Percentiles rank a stretch among this genome's conserved stretches.
Conservation (phyloP, 2,113 vertebrate species). For the Acanthisitta chloris region DNA sequence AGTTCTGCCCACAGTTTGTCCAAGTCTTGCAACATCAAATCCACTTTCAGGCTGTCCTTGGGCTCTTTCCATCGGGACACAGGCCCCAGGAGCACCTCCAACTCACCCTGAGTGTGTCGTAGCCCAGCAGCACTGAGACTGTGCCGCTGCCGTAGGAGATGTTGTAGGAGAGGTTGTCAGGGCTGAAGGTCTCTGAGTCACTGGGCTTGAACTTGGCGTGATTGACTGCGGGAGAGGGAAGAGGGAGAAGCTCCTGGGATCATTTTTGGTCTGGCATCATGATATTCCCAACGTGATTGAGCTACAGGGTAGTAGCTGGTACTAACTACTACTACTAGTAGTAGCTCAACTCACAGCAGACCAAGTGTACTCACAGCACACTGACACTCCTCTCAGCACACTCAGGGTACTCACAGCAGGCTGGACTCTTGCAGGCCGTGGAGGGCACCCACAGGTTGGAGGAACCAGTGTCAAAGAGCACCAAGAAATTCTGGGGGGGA, state of each 20-base stretch:
- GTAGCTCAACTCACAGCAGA: rapidly evolving
- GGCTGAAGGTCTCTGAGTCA: constrained; percentile 61
- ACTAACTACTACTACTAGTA: rapidly evolving
- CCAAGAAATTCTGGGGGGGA: constrained; percentile 66
- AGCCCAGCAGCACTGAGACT: constrained; percentile 59
- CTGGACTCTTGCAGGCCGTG: constrained; percentile 28
- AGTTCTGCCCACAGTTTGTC: neutral
- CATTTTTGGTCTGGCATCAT: rapidly evolving
- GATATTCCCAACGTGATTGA: rapidly evolving
- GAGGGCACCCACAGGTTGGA: constrained; percentile 75
- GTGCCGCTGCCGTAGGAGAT: constrained; percentile 70
- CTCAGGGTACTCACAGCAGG: constrained; percentile 63
- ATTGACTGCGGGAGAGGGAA: constrained; percentile 11
- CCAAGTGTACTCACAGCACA: constrained; percentile 63
- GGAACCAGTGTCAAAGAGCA: constrained; percentile 71
- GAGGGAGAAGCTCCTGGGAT: neutral
- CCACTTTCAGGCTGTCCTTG: neutral
- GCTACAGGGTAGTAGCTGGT: rapidly evolving
- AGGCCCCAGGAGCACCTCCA: no score
- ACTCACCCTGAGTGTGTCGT: constrained; percentile 73
- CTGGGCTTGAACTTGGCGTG: constrained; percentile 65
- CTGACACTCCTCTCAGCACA: no score
- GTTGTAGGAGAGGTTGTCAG: neutral
- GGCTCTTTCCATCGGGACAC: rapidly evolving
- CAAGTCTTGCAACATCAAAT: rapidly evolving